A percentile compares a stretch with the other conserved stretches of the same genome.
These are phyloP conservation scores for Trichogramma pretiosum DNA, from an alignment of 1,140 invertebrate genomes.

Conservation along the genomic window DNA sequence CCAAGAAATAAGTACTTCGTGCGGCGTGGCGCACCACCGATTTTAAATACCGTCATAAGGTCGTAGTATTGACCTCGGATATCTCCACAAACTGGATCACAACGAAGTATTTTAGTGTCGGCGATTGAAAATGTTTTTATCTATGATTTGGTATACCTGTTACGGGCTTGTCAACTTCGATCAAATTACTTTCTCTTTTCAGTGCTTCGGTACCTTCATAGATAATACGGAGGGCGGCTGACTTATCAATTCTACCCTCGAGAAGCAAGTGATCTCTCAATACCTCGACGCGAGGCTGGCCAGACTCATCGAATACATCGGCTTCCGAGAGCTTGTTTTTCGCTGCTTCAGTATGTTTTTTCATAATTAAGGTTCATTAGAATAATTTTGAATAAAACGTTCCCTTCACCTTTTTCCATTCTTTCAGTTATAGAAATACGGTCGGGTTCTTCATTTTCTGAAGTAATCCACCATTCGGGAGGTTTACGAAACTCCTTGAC, in stretches of 20 bases:
- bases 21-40: not conserved
- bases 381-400: too few species aligned
- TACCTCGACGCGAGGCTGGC: not conserved
- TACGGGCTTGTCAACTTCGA: not conserved
- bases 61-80: not conserved
- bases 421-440: too few species aligned
- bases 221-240: not conserved
- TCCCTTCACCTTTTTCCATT: too few species aligned
- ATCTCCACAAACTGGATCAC: not conserved
- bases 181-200: not conserved
- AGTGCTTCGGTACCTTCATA: not conserved
- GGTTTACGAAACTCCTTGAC: too few species aligned
- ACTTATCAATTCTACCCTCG: not conserved
- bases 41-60: too few species aligned
- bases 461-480: too few species aligned
- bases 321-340: not conserved
- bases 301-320: not conserved
- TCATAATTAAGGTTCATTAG: too few species aligned
- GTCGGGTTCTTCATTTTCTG: too few species aligned
- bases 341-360: too few species aligned
- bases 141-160: not conserved
- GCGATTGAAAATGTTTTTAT: not conserved
- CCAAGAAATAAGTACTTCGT: not conserved
- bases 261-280: not conserved
- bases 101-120: not conserved